These are phyloP conservation scores for Phalangium opilio DNA, from an alignment of 2,888 invertebrate genomes.

Conservation along the genomic window DNA sequence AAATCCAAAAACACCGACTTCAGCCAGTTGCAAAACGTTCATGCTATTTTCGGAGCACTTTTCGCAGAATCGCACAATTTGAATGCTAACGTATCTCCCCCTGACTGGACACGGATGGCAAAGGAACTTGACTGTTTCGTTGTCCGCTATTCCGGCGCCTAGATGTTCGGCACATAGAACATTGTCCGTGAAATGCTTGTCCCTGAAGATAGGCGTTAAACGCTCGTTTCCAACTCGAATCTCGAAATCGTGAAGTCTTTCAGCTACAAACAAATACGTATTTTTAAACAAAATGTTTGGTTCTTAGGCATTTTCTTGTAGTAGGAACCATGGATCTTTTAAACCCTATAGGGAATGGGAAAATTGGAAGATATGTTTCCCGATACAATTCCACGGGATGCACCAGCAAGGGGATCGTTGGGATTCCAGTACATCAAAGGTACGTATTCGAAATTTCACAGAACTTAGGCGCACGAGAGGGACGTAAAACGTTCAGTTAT, in stretches of 20 bases:
- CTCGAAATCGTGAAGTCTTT: constrained; percentile 18
- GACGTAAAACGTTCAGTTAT: too few relatives aligned
- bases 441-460: too few relatives aligned
- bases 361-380: too few relatives aligned
- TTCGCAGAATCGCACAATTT: constrained; percentile 17
- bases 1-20: constrained; percentile 19
- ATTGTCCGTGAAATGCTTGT: constrained; percentile 15
- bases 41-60: constrained; percentile 16
- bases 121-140: constrained; percentile 11
- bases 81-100: constrained; percentile 18
- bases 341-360: too few relatives aligned
- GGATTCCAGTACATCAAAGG: too few relatives aligned
- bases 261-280: too few relatives aligned
- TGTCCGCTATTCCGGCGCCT: constrained; percentile 16
- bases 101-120: constrained; percentile 19
- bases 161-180: constrained; percentile 14
- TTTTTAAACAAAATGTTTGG: too few relatives aligned
- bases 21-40: constrained; percentile 19
- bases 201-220: constrained; percentile 13
- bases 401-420: too few relatives aligned
- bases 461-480: too few relatives aligned
- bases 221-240: constrained; percentile 17
- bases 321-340: too few relatives aligned
- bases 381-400: too few relatives aligned
- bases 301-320: too few relatives aligned